Conservation (phyloP, 2,888 invertebrate species). For the Tryphoninae sp. region DNA sequence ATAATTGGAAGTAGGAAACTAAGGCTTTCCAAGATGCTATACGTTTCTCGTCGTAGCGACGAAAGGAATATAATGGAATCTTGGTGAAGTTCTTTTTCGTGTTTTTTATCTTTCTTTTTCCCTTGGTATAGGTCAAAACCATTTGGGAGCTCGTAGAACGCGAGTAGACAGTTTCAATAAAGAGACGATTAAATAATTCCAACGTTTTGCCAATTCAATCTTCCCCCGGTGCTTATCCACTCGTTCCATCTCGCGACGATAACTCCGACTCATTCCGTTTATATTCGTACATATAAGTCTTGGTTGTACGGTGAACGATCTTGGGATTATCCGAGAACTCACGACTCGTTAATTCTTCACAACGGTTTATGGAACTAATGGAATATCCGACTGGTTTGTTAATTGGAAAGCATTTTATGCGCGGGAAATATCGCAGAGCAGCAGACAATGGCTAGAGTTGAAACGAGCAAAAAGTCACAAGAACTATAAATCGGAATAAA, state of each 20-base stretch:
- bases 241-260: conserved; percentile 13
- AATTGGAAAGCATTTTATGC: conserved; percentile 66
- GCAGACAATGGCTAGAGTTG: not conserved
- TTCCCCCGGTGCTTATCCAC: conserved; percentile 3
- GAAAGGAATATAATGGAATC: conserved; percentile 25
- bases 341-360: conserved; percentile 13
- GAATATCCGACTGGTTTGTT: conserved; percentile 67
- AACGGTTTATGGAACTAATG: conserved; percentile 67
- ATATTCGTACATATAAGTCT: conserved; percentile 1
- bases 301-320: not conserved
- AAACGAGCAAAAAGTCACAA: not conserved
- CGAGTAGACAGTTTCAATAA: conserved; percentile 23
- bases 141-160: not conserved
- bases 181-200: conserved; percentile 65
- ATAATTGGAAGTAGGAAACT: conserved; percentile 22
- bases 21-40: conserved; percentile 12
- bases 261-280: conserved; percentile 4
- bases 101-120: no score
- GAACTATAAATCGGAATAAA: not conserved
- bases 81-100: not conserved
- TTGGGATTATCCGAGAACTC: not conserved
- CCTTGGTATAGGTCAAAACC: not conserved
- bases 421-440: not conserved
- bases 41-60: not conserved
- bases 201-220: conserved; percentile 63